Percentiles rank a stretch among this genome's conserved stretches.
phyloP scores from a whole-genome alignment of 2,113 vertebrate genomes.

The Erpornis zantholeuca region DNA sequence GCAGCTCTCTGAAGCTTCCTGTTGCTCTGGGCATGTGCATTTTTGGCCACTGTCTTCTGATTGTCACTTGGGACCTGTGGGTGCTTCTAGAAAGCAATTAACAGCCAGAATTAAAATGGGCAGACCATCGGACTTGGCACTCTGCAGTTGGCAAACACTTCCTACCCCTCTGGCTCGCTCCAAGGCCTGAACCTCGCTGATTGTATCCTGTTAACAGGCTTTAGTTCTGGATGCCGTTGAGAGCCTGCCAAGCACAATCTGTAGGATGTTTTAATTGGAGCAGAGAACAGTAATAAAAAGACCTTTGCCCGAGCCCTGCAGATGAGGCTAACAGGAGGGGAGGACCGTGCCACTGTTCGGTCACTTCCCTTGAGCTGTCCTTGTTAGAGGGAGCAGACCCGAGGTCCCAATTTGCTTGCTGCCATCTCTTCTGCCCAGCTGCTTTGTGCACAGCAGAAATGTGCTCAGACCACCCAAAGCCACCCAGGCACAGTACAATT shows the following conservation, averaged over 20 bases:
- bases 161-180: constrained; percentile 12
- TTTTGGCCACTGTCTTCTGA: not conserved
- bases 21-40: not conserved
- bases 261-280: constrained; percentile 39
- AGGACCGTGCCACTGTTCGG: not conserved
- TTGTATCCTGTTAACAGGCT: constrained; percentile 3
- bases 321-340: not conserved
- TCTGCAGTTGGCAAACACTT: not conserved
- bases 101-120: constrained; percentile 3
- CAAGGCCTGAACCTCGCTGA: not conserved
- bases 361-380: not conserved
- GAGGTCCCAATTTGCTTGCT: not conserved
- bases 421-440: not conserved
- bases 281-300: constrained; percentile 18
- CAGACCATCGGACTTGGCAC: constrained; percentile 18
- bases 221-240: not conserved
- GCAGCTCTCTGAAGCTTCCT: not conserved
- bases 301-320: not conserved
- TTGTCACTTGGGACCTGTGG: not conserved
- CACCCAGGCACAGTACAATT: not conserved
- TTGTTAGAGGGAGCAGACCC: not conserved
- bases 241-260: constrained; percentile 18
- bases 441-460: not conserved
- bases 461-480: not conserved
- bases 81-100: constrained; percentile 36